Percentiles rank a stretch among this genome's conserved stretches.
Evolutionary conservation across 2,113 vertebrate genomes (phyloP).

Genomic region (Smithornis capensis): DNA sequence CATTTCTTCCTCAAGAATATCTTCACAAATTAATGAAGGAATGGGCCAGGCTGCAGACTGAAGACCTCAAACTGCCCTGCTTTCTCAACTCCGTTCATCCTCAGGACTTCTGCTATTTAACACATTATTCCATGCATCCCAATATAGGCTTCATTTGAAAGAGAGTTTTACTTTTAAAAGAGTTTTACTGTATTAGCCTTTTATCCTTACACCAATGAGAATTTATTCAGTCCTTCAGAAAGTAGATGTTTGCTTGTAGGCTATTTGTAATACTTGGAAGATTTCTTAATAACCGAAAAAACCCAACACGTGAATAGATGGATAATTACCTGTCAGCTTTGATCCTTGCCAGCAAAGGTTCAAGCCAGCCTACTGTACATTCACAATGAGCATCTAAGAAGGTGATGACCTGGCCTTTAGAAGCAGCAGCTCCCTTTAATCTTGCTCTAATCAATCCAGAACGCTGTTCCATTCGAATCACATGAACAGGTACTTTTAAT

Average conservation of each 20-base stretch:
- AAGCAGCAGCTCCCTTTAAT: constrained; percentile 93
- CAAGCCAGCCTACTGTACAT: constrained; percentile 95
- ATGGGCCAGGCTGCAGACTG: background rate
- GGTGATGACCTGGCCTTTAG: constrained; percentile 97
- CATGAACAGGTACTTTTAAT: constrained; percentile 89
- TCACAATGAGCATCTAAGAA: constrained; percentile 98
- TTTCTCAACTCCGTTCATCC: background rate
- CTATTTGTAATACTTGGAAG: background rate
- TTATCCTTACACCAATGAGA: background rate
- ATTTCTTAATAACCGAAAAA: background rate
- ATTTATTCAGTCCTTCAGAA: background rate
- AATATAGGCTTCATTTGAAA: background rate
- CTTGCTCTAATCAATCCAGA: constrained; percentile 96
- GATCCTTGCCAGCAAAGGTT: constrained; percentile 93
- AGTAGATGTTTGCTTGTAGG: background rate
- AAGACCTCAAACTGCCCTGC: background rate
- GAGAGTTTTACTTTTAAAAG: background rate
- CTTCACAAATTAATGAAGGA: background rate
- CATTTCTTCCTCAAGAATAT: background rate
- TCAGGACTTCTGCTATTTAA: background rate
- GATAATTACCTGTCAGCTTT: constrained; percentile 89
- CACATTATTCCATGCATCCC: background rate
- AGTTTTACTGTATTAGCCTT: background rate
- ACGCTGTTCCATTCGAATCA: constrained; percentile 97
- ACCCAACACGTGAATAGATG: accelerated